These are phyloP conservation scores for Benthosema pterotum DNA, from an alignment of 2,797 vertebrate genomes.

Conservation along the genomic window DNA sequence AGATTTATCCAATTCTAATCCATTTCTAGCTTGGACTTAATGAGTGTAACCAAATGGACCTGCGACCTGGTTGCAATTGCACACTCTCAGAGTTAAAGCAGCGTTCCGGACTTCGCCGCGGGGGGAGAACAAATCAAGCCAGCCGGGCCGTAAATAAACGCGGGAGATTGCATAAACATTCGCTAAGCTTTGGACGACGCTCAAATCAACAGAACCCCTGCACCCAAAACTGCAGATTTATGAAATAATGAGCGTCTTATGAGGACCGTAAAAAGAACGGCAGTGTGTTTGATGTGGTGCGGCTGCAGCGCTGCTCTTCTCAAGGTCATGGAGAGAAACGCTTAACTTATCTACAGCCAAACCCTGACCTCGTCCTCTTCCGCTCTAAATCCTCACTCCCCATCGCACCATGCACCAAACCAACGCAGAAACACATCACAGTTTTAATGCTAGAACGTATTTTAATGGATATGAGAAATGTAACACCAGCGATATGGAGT, in stretches of 20 bases:
- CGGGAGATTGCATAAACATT: constrained; percentile 61
- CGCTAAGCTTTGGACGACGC: constrained; percentile 34
- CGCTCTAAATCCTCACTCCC: constrained; percentile 38
- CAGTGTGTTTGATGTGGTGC: constrained; percentile 57
- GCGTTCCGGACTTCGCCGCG: not conserved
- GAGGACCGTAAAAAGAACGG: constrained; percentile 57
- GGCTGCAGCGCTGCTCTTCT: constrained; percentile 48
- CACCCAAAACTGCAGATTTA: constrained; percentile 59
- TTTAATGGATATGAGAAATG: too few species aligned
- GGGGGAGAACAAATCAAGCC: constrained; percentile 29
- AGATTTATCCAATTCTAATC: too few species aligned
- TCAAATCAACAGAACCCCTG: constrained; percentile 57
- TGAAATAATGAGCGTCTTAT: constrained; percentile 71
- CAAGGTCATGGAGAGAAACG: constrained; percentile 49
- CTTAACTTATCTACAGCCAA: constrained; percentile 51
- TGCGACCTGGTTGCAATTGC: too few species aligned
- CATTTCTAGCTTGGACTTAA: too few species aligned
- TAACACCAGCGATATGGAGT: too few species aligned
- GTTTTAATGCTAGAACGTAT: too few species aligned
- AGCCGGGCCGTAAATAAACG: constrained; percentile 56
- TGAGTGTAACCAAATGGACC: too few species aligned
- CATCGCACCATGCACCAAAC: constrained; percentile 35
- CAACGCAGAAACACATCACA: constrained; percentile 1
- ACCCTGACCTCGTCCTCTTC: constrained; percentile 39
- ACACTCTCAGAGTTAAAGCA: too few species aligned